phyloP scores from a whole-genome alignment of 64 coral and sea anemone species.

The Pachyseris speciosa region DNA sequence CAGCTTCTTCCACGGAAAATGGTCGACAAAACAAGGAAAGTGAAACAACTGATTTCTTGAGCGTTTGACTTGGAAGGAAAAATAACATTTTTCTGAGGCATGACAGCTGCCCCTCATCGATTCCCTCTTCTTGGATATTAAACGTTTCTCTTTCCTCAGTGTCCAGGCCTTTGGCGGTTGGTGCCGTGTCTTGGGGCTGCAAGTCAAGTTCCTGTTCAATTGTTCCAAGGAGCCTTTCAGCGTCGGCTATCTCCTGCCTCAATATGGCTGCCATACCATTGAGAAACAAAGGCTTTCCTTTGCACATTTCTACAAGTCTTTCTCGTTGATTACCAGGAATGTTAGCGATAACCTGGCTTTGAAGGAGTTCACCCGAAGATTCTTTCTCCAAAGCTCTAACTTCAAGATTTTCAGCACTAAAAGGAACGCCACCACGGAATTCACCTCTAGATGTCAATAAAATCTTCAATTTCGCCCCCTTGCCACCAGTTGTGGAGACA shows the following conservation, averaged over 20 bases:
- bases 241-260: constrained; percentile 20
- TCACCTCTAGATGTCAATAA: constrained; percentile 9
- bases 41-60: neutral
- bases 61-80: constrained; percentile 12
- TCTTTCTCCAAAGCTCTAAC: neutral
- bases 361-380: neutral
- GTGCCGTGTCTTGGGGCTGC: neutral
- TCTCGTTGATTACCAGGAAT: neutral
- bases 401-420: neutral
- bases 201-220: neutral
- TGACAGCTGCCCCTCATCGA: neutral
- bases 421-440: neutral
- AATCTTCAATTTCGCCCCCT: neutral
- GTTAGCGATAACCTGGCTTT: neutral
- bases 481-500: neutral
- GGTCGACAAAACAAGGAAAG: constrained; percentile 15
- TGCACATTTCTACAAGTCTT: neutral
- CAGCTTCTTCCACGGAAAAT: constrained; percentile 14
- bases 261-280: constrained; percentile 21
- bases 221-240: constrained; percentile 7
- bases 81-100: constrained; percentile 13
- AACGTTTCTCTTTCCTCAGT: neutral
- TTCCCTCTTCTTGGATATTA: neutral
- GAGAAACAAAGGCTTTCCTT: constrained; percentile 1
- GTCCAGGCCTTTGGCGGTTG: neutral